These are phyloP conservation scores for Steinernema feltiae DNA, from an alignment of 1,140 invertebrate genomes.

Conservation along the genomic window DNA sequence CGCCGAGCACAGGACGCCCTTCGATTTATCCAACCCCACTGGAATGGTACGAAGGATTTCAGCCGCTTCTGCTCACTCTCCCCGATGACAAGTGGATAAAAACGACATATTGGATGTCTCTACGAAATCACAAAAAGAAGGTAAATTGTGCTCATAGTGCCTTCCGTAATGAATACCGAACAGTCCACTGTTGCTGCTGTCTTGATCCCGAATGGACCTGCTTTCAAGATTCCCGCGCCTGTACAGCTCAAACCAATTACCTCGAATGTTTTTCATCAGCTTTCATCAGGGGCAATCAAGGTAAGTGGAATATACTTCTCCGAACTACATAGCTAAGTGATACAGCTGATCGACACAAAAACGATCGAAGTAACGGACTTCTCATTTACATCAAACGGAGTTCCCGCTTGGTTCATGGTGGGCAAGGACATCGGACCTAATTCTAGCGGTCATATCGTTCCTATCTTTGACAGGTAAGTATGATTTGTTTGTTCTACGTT, in stretches of 20 bases:
- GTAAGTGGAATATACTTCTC: slow-evolving; percentile 19
- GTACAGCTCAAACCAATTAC: slow-evolving; percentile 42
- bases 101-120: slow-evolving; percentile 48
- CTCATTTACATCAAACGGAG: slow-evolving; percentile 34
- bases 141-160: slow-evolving; percentile 17
- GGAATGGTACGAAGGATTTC: slow-evolving; percentile 52
- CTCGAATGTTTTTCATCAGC: slow-evolving; percentile 39
- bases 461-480: slow-evolving; percentile 45
- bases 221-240: slow-evolving; percentile 42
- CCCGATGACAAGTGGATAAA: slow-evolving; percentile 41
- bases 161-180: neutral
- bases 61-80: slow-evolving; percentile 49
- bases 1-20: too few relatives aligned
- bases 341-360: slow-evolving; percentile 53
- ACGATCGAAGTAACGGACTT: slow-evolving; percentile 52
- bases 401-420: slow-evolving; percentile 54
- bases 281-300: slow-evolving; percentile 44
- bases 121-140: slow-evolving; percentile 45
- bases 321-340: neutral
- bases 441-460: slow-evolving; percentile 50
- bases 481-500: neutral
- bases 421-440: slow-evolving; percentile 55
- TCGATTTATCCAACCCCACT: slow-evolving; percentile 30
- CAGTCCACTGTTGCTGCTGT: slow-evolving; percentile 34
- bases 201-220: slow-evolving; percentile 42